Evolutionary conservation across 2,113 vertebrate genomes (phyloP).

Genomic region (Larimichthys crocea): DNA sequence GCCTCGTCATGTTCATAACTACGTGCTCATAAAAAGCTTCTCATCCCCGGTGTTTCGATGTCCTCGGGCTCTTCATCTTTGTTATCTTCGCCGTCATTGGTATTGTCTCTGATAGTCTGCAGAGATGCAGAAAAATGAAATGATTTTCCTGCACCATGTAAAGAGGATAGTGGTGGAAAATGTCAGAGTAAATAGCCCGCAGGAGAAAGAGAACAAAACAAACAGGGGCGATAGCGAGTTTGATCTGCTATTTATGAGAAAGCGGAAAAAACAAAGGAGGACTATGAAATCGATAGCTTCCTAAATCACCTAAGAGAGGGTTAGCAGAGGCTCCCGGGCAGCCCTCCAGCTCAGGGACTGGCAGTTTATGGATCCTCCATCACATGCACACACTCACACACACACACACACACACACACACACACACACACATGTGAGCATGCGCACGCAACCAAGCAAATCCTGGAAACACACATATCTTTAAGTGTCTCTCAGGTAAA

Average conservation of each 20-base stretch:
- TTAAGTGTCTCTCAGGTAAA: constrained; percentile 26
- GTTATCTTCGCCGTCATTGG: constrained; percentile 21
- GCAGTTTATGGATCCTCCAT: constrained; percentile 49
- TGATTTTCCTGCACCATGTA: constrained; percentile 56
- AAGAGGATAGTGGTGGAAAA: constrained; percentile 67
- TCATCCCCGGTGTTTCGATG: background rate
- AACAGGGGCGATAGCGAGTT: constrained; percentile 64
- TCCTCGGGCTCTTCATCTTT: constrained; percentile 33
- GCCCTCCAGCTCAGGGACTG: constrained; percentile 44
- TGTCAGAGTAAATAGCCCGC: constrained; percentile 75
- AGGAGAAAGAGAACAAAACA: constrained; percentile 74
- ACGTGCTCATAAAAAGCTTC: constrained; percentile 23
- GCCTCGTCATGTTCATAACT: constrained; percentile 6
- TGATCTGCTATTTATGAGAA: constrained; percentile 80
- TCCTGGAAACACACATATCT: constrained; percentile 5
- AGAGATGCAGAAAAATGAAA: constrained; percentile 53
- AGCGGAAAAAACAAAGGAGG: constrained; percentile 70
- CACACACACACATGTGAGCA: background rate
- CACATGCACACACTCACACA: constrained; percentile 13
- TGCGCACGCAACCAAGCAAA: background rate
- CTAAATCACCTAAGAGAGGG: constrained; percentile 73
- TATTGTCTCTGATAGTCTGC: constrained; percentile 30
- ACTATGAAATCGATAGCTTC: constrained; percentile 76
- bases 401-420: constrained; percentile 3
- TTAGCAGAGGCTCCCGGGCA: constrained; percentile 51